Evolutionary conservation across 1,140 invertebrate genomes (phyloP), one percentile per base, ranked within the genome.

Genomic region (Drosophila lacertosa): DNA sequence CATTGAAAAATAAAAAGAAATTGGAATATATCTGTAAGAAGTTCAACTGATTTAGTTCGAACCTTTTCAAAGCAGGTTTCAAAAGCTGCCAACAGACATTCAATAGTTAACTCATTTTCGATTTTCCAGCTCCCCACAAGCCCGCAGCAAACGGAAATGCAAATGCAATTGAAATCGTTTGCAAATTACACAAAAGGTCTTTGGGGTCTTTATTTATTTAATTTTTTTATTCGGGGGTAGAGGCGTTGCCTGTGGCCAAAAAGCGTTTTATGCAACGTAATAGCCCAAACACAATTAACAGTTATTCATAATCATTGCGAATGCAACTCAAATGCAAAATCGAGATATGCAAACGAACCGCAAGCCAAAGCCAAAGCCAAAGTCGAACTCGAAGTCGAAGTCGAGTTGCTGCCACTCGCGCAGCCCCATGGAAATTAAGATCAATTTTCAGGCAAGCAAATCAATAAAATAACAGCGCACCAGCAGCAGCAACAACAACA

Each of bases 391-490:
- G 15, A 13, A 26, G 15, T 50, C 33, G 24, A 32, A 57, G 33
- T 45, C 45, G 53, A 32, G 35, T 18, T 10, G 53, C 35, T 26
- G 40, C 33, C 26, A 44, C 29, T 22, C 22, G 47, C 40, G 44
- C 26, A 22, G 35, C 44, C 44, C 22, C 50, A 64, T 64, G 50
- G 32, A 69, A 73, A 73, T 73, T 68, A 68, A 68, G 70, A 77
- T 69, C 71, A 77, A 77, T 77, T 73, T 77, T 74, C 45, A 69
- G 35, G 55, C 72, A 50, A 57, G 50, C 59, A 63, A 73, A 63
- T 74, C 58, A 73, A 77, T 77, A 69, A 59, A 77, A 77, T 74
- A 84, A 70, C 63, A 77, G 65, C 73, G 65, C 73, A 58, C 40
- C 76, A 66, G 6, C 24, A n/a, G 4, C 29, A 67, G 20, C 57